Percentiles rank a stretch among this genome's conserved stretches.
These are phyloP conservation scores for Chunga burmeisteri DNA, from an alignment of 2,113 vertebrate species.

Conservation along the genomic window DNA sequence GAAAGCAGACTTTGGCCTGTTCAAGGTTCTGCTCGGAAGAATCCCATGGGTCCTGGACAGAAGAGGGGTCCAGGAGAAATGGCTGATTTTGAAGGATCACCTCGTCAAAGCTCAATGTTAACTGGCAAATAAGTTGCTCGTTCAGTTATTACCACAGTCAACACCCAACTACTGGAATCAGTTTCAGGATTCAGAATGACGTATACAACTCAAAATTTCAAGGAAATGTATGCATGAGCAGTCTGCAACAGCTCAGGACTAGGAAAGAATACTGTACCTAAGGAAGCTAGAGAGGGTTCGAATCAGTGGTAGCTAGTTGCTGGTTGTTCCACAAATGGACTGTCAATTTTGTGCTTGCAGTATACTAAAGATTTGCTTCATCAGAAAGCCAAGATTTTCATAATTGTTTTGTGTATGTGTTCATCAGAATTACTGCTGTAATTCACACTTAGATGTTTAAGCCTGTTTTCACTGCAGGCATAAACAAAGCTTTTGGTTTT, in stretches of 20 bases:
- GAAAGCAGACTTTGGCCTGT: not conserved
- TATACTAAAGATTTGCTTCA: not conserved
- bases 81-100: not conserved
- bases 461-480: not conserved
- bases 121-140: fast-evolving
- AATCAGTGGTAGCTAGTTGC: not conserved
- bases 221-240: fast-evolving
- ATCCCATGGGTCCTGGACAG: not conserved
- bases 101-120: fast-evolving
- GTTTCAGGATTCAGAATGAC: not conserved
- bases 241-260: not conserved
- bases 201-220: not conserved
- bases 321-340: not conserved
- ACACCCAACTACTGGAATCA: not conserved
- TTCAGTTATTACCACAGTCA: not conserved
- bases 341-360: not conserved
- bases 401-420: fast-evolving
- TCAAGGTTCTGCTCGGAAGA: not conserved
- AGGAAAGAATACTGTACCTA: not conserved
- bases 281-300: not conserved
- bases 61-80: not conserved
- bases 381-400: not conserved
- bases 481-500: not conserved
- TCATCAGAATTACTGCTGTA: not conserved
- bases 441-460: not conserved